Evolutionary conservation across 2,888 invertebrate species (phyloP).

Genomic region (Hirtodrosophila cameraria): DNA sequence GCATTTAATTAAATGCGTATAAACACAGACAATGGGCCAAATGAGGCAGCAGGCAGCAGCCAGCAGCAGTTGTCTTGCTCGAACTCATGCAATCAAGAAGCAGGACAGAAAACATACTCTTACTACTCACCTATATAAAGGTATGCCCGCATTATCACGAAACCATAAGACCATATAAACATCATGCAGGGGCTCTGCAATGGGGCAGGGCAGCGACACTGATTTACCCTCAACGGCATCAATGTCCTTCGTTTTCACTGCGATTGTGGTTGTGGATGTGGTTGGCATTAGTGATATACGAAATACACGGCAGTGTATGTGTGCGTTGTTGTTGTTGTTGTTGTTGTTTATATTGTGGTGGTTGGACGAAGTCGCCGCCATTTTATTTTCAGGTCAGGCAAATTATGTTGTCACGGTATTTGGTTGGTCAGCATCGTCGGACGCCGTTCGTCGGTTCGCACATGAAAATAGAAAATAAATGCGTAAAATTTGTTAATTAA

Average conservation of each 20-base stretch:
- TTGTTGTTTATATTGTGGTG: conserved; percentile 15
- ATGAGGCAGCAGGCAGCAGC: conserved; percentile 41
- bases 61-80: background rate
- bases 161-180: conserved; percentile 97
- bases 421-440: conserved; percentile 57
- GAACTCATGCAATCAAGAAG: background rate
- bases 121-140: conserved; percentile 90
- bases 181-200: conserved; percentile 92
- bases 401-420: conserved; percentile 71
- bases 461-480: conserved; percentile 78
- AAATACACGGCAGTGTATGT: conserved; percentile 2
- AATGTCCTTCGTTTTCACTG: conserved; percentile 91
- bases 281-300: conserved; percentile 34
- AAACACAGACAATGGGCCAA: conserved; percentile 54
- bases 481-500: conserved; percentile 79
- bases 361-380: conserved; percentile 33
- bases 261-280: conserved; percentile 42
- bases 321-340: conserved; percentile 23
- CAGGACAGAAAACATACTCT: conserved; percentile 3
- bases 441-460: conserved; percentile 8
- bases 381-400: conserved; percentile 52
- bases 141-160: conserved; percentile 93
- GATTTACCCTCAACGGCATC: conserved; percentile 95
- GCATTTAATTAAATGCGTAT: conserved; percentile 76
- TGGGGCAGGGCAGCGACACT: conserved; percentile 94